Conservation (phyloP, 2,797 vertebrate genomes). For the Calcarius lapponicus region DNA sequence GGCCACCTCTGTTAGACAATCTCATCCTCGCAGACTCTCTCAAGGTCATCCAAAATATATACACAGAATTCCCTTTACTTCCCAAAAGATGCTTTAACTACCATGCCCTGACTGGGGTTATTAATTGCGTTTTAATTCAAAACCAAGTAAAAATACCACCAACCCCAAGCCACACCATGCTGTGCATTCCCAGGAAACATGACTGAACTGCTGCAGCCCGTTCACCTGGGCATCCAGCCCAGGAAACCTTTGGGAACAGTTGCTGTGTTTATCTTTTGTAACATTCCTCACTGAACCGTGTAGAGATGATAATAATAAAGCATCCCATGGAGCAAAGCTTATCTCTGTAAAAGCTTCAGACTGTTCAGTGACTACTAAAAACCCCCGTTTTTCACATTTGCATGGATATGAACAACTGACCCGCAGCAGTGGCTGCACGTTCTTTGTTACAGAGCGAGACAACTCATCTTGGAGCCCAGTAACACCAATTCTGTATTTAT, state of each 20-base stretch:
- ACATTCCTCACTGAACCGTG: neutral
- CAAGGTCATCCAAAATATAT: neutral
- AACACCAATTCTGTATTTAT: neutral
- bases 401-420: neutral
- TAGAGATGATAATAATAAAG: neutral
- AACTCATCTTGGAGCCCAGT: neutral
- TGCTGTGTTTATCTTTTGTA: neutral
- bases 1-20: neutral
- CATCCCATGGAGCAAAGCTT: neutral
- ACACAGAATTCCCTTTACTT: neutral
- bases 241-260: neutral
- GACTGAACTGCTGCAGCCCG: neutral
- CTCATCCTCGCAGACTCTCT: neutral
- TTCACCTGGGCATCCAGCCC: too few relatives aligned
- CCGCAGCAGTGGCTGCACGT: fast-evolving
- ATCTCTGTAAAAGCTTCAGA: neutral
- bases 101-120: neutral
- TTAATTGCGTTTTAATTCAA: neutral
- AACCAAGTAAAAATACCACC: neutral
- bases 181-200: neutral
- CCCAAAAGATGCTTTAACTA: neutral
- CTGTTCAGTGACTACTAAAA: neutral
- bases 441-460: neutral
- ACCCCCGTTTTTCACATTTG: fast-evolving
- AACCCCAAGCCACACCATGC: neutral